phyloP scores from a whole-genome alignment of 2,888 invertebrate species.

The Zeuzera pyrina region DNA sequence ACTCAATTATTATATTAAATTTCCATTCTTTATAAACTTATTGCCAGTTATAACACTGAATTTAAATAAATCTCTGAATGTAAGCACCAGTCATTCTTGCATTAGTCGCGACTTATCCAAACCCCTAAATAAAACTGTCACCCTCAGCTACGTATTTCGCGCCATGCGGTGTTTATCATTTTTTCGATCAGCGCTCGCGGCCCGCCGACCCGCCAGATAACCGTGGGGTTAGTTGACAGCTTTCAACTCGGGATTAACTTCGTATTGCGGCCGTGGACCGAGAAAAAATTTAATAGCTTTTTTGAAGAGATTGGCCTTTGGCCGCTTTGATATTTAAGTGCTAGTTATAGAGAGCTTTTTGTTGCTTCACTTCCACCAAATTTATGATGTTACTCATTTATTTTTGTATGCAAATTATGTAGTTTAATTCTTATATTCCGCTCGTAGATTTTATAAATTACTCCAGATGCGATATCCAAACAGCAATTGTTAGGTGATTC shows the following conservation, averaged over 20 bases:
- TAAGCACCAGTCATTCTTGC: not conserved
- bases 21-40: too few species aligned
- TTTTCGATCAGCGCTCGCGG: conserved; percentile 40
- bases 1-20: too few species aligned
- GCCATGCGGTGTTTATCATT: conserved; percentile 37
- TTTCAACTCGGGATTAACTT: conserved; percentile 57
- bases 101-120: conserved; percentile 21
- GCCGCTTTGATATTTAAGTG: conserved; percentile 27
- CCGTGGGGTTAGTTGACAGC: conserved; percentile 51
- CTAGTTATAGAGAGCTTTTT: conserved; percentile 15
- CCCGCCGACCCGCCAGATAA: conserved; percentile 27
- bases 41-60: too few species aligned
- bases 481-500: too few species aligned
- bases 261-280: conserved; percentile 30
- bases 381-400: too few species aligned
- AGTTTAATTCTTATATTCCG: too few species aligned
- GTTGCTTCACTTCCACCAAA: too few species aligned
- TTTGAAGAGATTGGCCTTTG: conserved; percentile 31
- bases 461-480: too few species aligned
- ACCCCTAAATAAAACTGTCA: conserved; percentile 37
- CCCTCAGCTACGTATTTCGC: conserved; percentile 32
- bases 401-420: too few species aligned
- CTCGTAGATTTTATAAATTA: too few species aligned
- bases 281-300: conserved; percentile 55
- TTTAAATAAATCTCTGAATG: too few species aligned